These are phyloP conservation scores for Geophilus truncorum DNA, from an alignment of 2,888 invertebrate genomes.

Conservation along the genomic window DNA sequence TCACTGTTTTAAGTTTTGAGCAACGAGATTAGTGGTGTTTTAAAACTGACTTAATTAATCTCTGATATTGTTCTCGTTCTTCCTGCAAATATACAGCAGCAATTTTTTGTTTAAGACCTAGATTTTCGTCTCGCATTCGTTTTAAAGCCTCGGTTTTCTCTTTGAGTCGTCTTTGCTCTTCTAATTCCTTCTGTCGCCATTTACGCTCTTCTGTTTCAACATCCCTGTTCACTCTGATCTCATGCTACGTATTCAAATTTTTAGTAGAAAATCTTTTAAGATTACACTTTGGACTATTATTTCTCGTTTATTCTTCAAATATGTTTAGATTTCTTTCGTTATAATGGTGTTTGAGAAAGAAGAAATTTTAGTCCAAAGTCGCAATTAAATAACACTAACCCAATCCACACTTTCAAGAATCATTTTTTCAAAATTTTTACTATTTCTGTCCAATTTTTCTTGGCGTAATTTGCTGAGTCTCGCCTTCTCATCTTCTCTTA, in stretches of 20 bases:
- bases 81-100: background rate
- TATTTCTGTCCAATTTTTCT: background rate
- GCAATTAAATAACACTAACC: too few species aligned
- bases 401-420: background rate
- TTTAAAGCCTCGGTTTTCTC: background rate
- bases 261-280: background rate
- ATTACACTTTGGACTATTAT: too few species aligned
- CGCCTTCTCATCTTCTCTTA: background rate
- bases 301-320: too few species aligned
- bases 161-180: background rate
- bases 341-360: too few species aligned
- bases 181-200: constrained; percentile 2
- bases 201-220: background rate
- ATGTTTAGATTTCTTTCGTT: too few species aligned
- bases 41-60: background rate
- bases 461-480: background rate
- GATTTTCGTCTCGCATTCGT: background rate
- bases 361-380: too few species aligned
- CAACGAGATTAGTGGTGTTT: background rate
- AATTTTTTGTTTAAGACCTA: background rate
- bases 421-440: background rate
- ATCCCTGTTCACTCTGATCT: background rate
- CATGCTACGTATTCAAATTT: background rate
- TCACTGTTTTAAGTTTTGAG: background rate
- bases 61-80: background rate